Base-by-base conservation (phyloP, 2,113 vertebrate species). In the Actinemys pallida region DNA sequence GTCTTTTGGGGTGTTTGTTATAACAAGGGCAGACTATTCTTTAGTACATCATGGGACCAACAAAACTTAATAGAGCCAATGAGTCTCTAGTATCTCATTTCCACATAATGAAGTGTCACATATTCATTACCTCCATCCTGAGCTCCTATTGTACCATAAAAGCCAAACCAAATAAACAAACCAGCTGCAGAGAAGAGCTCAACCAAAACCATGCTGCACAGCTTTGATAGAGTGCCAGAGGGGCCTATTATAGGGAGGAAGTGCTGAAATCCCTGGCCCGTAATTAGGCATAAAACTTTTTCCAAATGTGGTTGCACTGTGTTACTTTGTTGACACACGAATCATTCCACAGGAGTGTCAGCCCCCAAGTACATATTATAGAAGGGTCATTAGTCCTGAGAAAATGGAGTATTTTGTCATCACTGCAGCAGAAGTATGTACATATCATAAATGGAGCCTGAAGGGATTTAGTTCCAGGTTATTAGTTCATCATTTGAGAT, bases 401-500 rank as follows among this genome's bases (percentile, higher is more conserved):
- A 92, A 96, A 97, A 92, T 92, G 72, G 83, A 89, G 2, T 85
- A 85, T 96, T 72, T 97, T 98, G 95, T 98, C 97, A 97, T 94
- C 93, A 95, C 92, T 93, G 82, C 62, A 90, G 90, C 90, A 97
- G 69, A 96, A 94, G 84, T 90, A 94, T 93, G 90, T 93, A 94
- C 81, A 93, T 97, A 94, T 94, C 96, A 96, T 93, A 96, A 97
- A 97, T 90, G 89, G 92, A 96, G 91, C 95, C 96, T 96, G 93
- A 96, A 95, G 97, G 92, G 95, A 92, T 93, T 97, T 98, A 97
- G 95, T 98, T 98, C 96, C 97, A 96, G 93, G 91, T 98, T 98
- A 97, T 96, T 97, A 97, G 97, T 86, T 95, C 95, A 92, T 98
- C 93, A 92, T 96, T 96, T 95, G 87, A 93, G 89, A 95, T 95